Percentiles rank a stretch among this genome's conserved stretches.
Evolutionary conservation across 2,113 vertebrate species (phyloP).

Genomic region (Pomatorhinus ruficollis): DNA sequence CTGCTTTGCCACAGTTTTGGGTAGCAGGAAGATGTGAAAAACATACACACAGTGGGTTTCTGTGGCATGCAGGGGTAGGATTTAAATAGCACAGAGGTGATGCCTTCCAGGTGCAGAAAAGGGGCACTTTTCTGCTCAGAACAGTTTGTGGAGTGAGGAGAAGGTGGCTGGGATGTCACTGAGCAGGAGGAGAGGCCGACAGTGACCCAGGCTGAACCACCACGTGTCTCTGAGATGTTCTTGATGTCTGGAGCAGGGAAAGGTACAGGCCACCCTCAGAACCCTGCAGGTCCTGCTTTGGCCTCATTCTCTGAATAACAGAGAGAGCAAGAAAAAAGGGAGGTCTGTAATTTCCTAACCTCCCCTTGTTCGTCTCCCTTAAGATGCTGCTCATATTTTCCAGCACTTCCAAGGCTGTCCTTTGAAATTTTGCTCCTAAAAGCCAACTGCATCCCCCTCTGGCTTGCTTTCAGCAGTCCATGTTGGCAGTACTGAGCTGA

Average conservation of each 20-base stretch:
- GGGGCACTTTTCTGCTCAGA: neutral
- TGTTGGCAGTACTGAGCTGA: neutral
- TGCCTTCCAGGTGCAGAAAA: neutral
- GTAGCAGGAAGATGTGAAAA: constrained; percentile 1
- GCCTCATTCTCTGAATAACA: neutral
- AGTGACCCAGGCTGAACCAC: neutral
- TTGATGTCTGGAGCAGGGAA: neutral
- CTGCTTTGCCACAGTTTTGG: neutral
- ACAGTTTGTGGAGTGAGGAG: neutral
- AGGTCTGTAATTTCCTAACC: neutral
- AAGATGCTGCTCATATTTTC: neutral
- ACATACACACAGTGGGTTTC: neutral
- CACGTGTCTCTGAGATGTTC: neutral
- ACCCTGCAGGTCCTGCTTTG: neutral
- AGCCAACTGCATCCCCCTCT: neutral
- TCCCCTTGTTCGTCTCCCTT: neutral
- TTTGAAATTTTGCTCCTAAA: neutral
- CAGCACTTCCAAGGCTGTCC: neutral
- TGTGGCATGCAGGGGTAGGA: neutral
- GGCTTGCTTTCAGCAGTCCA: neutral
- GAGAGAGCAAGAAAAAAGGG: neutral
- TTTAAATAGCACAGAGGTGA: neutral
- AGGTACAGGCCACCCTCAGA: neutral
- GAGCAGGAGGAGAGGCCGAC: neutral
- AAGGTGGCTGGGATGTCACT: neutral